Base-by-base conservation (phyloP, 2,888 invertebrate species). In the Dorcus hopei region DNA sequence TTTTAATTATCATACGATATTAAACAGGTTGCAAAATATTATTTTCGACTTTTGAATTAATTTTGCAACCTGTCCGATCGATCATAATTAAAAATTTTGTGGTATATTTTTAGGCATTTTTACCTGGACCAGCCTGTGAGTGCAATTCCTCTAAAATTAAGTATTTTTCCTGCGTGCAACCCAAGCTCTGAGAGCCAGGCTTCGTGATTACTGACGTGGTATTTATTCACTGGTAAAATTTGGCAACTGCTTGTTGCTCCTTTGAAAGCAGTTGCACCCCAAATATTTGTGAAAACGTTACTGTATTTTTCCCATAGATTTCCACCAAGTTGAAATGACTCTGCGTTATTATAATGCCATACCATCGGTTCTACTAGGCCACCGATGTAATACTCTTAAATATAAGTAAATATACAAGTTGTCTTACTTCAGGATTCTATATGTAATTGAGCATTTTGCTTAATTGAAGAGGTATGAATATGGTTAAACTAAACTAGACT, bases 231-330 rank as follows among this genome's bases (percentile, higher is more conserved):
- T 0, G 91, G 89, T 54, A 89, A 72, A 59, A 82, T 72, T 80
- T 88, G 86, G 66, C 85, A 83, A 54, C 88, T 86, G 0, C 92
- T 90, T 59, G 91, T 90, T 0, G 94, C 92, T 1, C 95, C 95
- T 79, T 95, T 95, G 73, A 87, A 95, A 0, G 93, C 92, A 33
- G 89, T 88, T 0, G 88, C 94, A 0, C 85, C 85, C 91, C 93
- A 93, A 14, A 93, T 76, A 49, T 82, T 81, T 0, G 84, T 80
- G 72, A 95, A 95, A 33, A 89, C 75, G 55, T 79, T 77, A 4
- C 83, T 79, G 68, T 91, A 91, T 53, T 83, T 85, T 39, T 82
- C 82, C 89, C 88, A 88, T 43, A 88, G 61, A n/a, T 74, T 72
- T 49, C 72, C 64, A n/a, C 79, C 77, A 14, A 84, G 69, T 2